Percentiles rank a stretch among this genome's conserved stretches.
These are phyloP conservation scores for Aricia artaxerxes DNA, from an alignment of 2,888 invertebrate genomes.

Conservation along the genomic window DNA sequence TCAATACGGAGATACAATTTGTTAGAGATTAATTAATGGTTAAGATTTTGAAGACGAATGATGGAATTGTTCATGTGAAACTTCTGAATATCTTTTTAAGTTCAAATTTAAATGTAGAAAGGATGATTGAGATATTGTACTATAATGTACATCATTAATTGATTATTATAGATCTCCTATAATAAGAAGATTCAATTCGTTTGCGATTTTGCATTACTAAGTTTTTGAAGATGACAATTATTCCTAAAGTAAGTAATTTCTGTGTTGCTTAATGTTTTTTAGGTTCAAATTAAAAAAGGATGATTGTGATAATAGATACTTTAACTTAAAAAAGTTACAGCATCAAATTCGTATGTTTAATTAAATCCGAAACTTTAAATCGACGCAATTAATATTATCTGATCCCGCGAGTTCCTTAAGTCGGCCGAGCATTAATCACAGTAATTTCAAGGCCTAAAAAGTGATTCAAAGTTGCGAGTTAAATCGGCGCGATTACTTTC, in stretches of 20 bases:
- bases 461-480: slow-evolving; percentile 57
- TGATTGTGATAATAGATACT: not conserved
- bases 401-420: slow-evolving; percentile 25
- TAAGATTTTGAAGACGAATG: not conserved
- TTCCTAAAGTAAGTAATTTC: too few species aligned
- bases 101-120: too few species aligned
- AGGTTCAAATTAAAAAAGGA: not conserved
- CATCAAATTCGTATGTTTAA: not conserved
- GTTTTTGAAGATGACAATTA: not conserved
- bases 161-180: not conserved
- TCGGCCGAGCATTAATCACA: slow-evolving; percentile 37
- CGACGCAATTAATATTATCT: slow-evolving; percentile 29
- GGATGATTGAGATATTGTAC: too few species aligned
- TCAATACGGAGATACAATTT: not conserved
- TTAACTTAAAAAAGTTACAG: not conserved
- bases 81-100: too few species aligned
- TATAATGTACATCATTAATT: too few species aligned
- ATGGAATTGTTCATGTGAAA: too few species aligned
- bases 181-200: not conserved
- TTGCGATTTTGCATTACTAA: not conserved
- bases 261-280: not conserved
- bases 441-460: slow-evolving; percentile 52
- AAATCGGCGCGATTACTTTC: slow-evolving; percentile 61
- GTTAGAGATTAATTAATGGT: not conserved
- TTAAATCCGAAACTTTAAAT: slow-evolving; percentile 9